Percentiles rank a stretch among this genome's conserved stretches.
phyloP scores from a whole-genome alignment of 2,113 vertebrate genomes.

The Gymnarchus niloticus region DNA sequence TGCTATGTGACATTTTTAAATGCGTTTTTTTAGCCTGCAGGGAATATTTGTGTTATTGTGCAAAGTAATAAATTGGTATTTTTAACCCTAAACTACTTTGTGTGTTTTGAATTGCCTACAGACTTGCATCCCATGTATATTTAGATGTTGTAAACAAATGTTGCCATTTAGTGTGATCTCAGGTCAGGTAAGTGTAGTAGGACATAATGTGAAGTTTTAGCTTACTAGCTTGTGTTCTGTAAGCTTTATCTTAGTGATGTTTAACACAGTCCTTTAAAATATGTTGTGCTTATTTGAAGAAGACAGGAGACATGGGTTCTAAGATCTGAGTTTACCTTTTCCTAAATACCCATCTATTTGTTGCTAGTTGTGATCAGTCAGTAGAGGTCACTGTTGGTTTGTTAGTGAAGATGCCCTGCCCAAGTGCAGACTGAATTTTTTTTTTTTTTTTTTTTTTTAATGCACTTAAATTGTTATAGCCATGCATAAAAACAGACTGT shows the following conservation, averaged over 20 bases:
- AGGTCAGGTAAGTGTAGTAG: background rate
- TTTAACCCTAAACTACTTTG: conserved; percentile 68
- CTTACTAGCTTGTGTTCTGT: background rate
- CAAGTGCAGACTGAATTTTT: background rate
- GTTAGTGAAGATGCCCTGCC: background rate
- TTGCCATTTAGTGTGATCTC: background rate
- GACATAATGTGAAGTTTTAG: background rate
- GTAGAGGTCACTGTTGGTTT: background rate
- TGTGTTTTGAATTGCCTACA: conserved; percentile 17
- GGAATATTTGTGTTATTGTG: conserved; percentile 93
- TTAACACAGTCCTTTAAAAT: too few relatives aligned
- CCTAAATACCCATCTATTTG: background rate
- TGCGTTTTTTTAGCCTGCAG: conserved; percentile 82
- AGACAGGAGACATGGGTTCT: too few relatives aligned
- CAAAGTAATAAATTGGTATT: conserved; percentile 91
- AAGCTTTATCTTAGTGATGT: background rate
- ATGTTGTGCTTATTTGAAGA: background rate
- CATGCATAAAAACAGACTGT: background rate
- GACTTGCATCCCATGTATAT: background rate
- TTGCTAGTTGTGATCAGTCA: background rate
- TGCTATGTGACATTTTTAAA: conserved; percentile 69
- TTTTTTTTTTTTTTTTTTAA: background rate
- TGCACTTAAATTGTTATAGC: background rate
- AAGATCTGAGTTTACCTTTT: background rate
- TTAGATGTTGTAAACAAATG: background rate